Evolutionary conservation across 1,140 invertebrate species (phyloP).

Genomic region (Goniozus legneri): DNA sequence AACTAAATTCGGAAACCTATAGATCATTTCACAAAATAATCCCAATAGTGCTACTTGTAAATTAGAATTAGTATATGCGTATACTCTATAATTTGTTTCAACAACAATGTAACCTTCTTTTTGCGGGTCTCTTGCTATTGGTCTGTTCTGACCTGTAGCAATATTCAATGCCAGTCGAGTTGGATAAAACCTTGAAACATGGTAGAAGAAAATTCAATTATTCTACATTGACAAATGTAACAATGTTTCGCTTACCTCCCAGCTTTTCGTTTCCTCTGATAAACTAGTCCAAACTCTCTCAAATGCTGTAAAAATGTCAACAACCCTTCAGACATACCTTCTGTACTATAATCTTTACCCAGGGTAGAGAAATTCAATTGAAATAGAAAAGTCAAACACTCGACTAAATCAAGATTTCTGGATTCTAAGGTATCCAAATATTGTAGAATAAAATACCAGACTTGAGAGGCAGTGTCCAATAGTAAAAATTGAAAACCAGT

Average conservation of each 20-base stretch:
- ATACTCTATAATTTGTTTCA: conserved; percentile 96
- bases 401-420: conserved; percentile 79
- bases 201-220: conserved; percentile 10
- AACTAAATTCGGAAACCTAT: conserved; percentile 93
- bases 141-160: conserved; percentile 65
- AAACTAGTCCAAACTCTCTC: conserved; percentile 94
- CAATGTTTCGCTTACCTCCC: conserved; percentile 39
- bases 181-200: conserved; percentile 75
- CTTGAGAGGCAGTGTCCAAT: conserved; percentile 85
- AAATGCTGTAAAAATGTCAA: conserved; percentile 91
- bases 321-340: conserved; percentile 86
- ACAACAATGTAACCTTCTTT: conserved; percentile 85
- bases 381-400: conserved; percentile 92
- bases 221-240: conserved; percentile 2
- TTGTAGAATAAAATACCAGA: conserved; percentile 96
- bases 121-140: conserved; percentile 48
- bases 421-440: conserved; percentile 90
- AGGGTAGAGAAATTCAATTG: conserved; percentile 94
- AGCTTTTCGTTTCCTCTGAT: conserved; percentile 76
- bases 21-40: conserved; percentile 88
- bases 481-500: conserved; percentile 95
- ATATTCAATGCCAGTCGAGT: conserved; percentile 90
- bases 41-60: conserved; percentile 89
- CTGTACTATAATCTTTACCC: conserved; percentile 95
- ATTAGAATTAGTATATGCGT: conserved; percentile 93